Base-by-base conservation (phyloP, 2,113 vertebrate genomes). In the Rissa tridactyla region DNA sequence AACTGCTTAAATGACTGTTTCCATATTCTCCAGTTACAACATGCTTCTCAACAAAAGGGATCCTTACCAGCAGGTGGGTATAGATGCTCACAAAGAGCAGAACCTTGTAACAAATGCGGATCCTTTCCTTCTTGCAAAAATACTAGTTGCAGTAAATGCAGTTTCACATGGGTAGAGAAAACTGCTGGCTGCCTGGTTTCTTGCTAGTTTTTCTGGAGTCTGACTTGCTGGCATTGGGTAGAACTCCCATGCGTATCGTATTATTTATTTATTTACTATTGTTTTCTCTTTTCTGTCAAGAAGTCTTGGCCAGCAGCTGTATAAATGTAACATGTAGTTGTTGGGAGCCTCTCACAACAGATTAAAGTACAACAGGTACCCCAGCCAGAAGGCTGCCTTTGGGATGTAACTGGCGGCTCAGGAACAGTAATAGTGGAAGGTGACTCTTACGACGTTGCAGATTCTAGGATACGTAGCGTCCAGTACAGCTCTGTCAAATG, bases 1-100 rank as follows among this genome's bases (percentile, higher is more conserved):
- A 99, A 98, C 98, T 99, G 99, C 97, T 98, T 99, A 95, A 99
- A 98, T 58, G 99, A 99, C 97, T 99, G 99, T 96, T 99, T 99
- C 97, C 99, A 99, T 92, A 99, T 99, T 97, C 98, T 99, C 57
- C 99, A 99, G 97, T 97, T 99, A 92, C 99, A 99, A 94, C 99
- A 99, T 87, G 98, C 99, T 49, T 98, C 99, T 75, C 98, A 99
- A 7, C 99, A 99, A 93, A 99, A 98, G 73, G 96, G 98, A 87
- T 98, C 98, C 38, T 97, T 99, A 78, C 98, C 98, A 81, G 70
- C 98, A 98, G 99, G 99, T 99, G 82, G 97, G 98, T 95, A 78
- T 34, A 82, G 70, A 44, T 81, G 71, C 71, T 91, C 42, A 54
- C 68, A 54, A 55, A 82, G 81, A 84, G 36, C 55, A 82, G 49